These are phyloP conservation scores for Gasterosteus aculeatus DNA, from an alignment of 2,113 vertebrate genomes.

Conservation along the genomic window DNA sequence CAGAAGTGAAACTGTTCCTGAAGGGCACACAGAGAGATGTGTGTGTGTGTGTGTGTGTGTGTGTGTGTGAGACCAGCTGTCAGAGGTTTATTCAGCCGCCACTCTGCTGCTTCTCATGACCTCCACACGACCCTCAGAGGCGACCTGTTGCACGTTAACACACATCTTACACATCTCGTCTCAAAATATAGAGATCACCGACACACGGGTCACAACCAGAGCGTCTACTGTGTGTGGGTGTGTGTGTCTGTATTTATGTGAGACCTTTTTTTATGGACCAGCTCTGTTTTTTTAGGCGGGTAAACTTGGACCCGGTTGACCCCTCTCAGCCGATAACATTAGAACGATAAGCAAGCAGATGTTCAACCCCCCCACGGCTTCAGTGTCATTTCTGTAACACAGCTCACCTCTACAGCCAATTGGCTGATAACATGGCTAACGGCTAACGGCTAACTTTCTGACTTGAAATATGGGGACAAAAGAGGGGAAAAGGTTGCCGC, in stretches of 20 bases:
- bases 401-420: too few relatives aligned
- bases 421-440: too few relatives aligned
- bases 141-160: constrained; percentile 21
- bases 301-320: constrained; percentile 35
- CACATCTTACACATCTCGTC: too few relatives aligned
- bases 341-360: too few relatives aligned
- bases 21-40: background rate
- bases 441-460: too few relatives aligned
- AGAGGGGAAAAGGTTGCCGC: too few relatives aligned
- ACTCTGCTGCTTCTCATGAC: constrained; percentile 54
- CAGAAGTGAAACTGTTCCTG: background rate
- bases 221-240: background rate
- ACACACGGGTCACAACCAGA: background rate
- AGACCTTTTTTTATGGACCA: background rate
- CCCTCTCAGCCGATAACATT: constrained; percentile 8
- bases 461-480: too few relatives aligned
- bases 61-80: constrained; percentile 21
- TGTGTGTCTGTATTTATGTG: background rate
- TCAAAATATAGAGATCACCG: background rate
- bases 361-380: too few relatives aligned
- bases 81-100: constrained; percentile 52
- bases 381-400: background rate
- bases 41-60: background rate
- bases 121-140: constrained; percentile 22
- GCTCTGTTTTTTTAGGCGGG: constrained; percentile 39